A percentile compares a stretch with the other conserved stretches of the same genome.
These are phyloP conservation scores for Mormyrus proboscirostris DNA, from an alignment of 2,797 vertebrate species.

Conservation along the genomic window DNA sequence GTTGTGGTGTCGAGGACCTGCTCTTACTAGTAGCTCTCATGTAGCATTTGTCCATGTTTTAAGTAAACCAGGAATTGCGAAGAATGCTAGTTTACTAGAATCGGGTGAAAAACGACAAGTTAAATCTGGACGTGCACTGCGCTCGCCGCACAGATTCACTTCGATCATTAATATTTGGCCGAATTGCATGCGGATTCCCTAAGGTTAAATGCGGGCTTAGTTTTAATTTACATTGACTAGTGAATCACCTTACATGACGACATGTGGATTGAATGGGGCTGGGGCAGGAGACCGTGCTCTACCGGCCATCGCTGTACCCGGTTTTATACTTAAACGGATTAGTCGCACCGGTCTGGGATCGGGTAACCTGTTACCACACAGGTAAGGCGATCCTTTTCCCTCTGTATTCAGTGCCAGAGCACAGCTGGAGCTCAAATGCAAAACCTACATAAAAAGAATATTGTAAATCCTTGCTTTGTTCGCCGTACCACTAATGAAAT, in stretches of 20 bases:
- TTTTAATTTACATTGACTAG: constrained; percentile 3
- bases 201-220: background rate
- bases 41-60: background rate
- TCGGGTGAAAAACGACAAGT: background rate
- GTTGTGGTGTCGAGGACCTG: background rate
- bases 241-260: constrained; percentile 1
- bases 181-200: background rate
- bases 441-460: constrained; percentile 10
- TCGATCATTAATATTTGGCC: background rate
- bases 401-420: background rate
- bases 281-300: background rate
- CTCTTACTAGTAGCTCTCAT: background rate
- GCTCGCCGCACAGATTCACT: background rate
- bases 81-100: background rate
- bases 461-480: background rate
- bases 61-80: background rate
- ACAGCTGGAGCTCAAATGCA: background rate
- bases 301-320: background rate
- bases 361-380: background rate
- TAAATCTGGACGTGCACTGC: background rate
- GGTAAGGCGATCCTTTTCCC: background rate
- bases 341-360: background rate
- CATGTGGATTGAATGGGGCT: background rate
- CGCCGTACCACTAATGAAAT: background rate
- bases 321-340: background rate